A percentile compares a stretch with the other conserved stretches of the same genome.
These are phyloP conservation scores for Periophthalmodon schlosseri DNA, from an alignment of 2,113 vertebrate genomes.

Conservation along the genomic window DNA sequence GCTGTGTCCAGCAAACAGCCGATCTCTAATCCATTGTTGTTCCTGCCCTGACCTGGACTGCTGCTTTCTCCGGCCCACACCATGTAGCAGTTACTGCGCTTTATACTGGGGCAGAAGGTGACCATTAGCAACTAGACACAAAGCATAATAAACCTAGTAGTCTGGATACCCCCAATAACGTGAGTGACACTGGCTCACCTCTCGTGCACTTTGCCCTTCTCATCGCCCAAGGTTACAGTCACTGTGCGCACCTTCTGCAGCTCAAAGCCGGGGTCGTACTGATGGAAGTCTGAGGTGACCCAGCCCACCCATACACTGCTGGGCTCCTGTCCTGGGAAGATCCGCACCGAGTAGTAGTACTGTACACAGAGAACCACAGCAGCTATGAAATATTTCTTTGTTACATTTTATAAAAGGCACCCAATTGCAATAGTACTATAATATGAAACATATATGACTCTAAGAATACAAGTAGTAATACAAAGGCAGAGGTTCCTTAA, in stretches of 20 bases:
- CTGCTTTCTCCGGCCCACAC: constrained; percentile 94
- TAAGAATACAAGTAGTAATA: not conserved
- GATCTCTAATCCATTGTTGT: constrained; percentile 92
- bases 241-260: constrained; percentile 91
- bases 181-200: constrained; percentile 77
- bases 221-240: constrained; percentile 93
- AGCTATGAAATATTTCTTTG: not conserved
- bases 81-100: constrained; percentile 98
- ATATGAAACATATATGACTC: not conserved
- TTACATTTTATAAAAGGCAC: not conserved
- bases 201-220: constrained; percentile 97
- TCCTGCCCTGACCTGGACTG: constrained; percentile 90
- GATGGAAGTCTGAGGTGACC: constrained; percentile 97
- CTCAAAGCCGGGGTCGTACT: constrained; percentile 88
- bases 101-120: constrained; percentile 78
- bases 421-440: not conserved
- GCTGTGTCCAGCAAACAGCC: constrained; percentile 90
- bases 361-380: constrained; percentile 55
- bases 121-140: not conserved
- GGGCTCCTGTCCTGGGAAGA: constrained; percentile 96
- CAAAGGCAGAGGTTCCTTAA: too few species aligned
- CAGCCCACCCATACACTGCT: constrained; percentile 95
- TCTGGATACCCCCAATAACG: not conserved
- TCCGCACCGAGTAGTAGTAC: constrained; percentile 94
- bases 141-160: not conserved